These are phyloP conservation scores for Eleginops maclovinus DNA, from an alignment of 2,113 vertebrate species.

Conservation along the genomic window DNA sequence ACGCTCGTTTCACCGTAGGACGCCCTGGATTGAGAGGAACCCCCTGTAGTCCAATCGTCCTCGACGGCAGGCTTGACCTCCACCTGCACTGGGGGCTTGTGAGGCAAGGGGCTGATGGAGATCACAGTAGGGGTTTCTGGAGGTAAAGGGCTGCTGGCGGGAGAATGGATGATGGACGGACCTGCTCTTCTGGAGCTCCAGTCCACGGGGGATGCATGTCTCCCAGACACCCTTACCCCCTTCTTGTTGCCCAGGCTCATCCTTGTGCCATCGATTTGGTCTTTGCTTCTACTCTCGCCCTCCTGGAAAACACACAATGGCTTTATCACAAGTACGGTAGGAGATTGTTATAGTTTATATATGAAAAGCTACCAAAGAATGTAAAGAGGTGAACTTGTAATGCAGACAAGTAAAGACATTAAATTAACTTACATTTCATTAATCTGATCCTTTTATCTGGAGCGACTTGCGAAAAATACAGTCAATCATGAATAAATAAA, in stretches of 20 bases:
- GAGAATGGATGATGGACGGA: slow-evolving; percentile 58
- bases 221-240: slow-evolving; percentile 80
- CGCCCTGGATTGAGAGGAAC: slow-evolving; percentile 21
- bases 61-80: slow-evolving; percentile 4
- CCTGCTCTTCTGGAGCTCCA: slow-evolving; percentile 77
- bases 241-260: slow-evolving; percentile 85
- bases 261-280: slow-evolving; percentile 86
- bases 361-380: background rate
- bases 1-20: slow-evolving; percentile 55
- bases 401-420: background rate
- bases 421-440: no score
- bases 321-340: slow-evolving; percentile 30
- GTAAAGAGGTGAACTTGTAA: background rate
- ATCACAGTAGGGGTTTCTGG: slow-evolving; percentile 53
- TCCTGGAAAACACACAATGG: slow-evolving; percentile 79
- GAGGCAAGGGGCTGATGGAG: slow-evolving; percentile 60
- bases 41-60: slow-evolving; percentile 34
- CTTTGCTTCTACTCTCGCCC: slow-evolving; percentile 74
- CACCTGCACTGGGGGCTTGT: slow-evolving; percentile 27
- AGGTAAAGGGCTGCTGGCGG: slow-evolving; percentile 44
- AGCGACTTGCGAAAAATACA: no score
- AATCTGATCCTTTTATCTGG: no score
- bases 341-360: background rate
- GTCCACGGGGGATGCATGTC: slow-evolving; percentile 66
- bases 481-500: no score